Base-by-base conservation (phyloP, 2,113 vertebrate species). In the Cnemophilus loriae region DNA sequence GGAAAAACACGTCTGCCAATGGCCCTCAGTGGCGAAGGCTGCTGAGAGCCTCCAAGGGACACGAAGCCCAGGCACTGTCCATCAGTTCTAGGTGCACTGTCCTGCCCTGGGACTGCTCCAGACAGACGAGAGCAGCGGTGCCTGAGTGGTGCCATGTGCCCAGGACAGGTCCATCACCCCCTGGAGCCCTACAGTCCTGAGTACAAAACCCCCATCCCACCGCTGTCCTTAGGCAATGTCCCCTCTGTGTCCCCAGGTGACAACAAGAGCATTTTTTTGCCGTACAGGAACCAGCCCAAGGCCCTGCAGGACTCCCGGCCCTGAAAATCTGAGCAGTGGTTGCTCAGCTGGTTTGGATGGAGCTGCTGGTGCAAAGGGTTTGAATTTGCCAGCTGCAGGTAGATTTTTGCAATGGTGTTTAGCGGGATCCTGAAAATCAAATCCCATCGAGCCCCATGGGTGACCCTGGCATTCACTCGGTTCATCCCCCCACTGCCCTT, bases 101-200 rank as follows among this genome's bases (percentile, higher is more conserved):
- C 59, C 67, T 87, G 33, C 73, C 53, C 69, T 49, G 57, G 44
- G 22, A 22, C 50, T 3, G 2, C 83, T 78, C 52, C 73, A 63
- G 21, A 30, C 4, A 1, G 61, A 70, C 10, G 2, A 3, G 20
- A 44, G 57, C 60, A 71, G 41, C 0, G 0, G 17, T 22, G 75
- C 30, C 78, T 53, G 75, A 24, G 53, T 5, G 5, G 33, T 50
- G 76, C 67, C 42, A 8, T 0, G 0, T n/a, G 78, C 41, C 64
- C 53, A 33, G 57, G 49, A 71, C 71, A 75, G 55, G 24, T 52
- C 47, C 55, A 4, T 27, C 69, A 60, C 8, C 10, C 35, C 33
- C 52, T 16, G 10, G 39, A 87, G 52, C 49, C 22, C 47, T 76
- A 24, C 33, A 19, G 27, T 42, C 39, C 67, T 4, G 5, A 77